Evolutionary conservation across 2,797 vertebrate genomes (phyloP), one percentile per base, ranked within the genome.

Genomic region (Glyptemys insculpta): DNA sequence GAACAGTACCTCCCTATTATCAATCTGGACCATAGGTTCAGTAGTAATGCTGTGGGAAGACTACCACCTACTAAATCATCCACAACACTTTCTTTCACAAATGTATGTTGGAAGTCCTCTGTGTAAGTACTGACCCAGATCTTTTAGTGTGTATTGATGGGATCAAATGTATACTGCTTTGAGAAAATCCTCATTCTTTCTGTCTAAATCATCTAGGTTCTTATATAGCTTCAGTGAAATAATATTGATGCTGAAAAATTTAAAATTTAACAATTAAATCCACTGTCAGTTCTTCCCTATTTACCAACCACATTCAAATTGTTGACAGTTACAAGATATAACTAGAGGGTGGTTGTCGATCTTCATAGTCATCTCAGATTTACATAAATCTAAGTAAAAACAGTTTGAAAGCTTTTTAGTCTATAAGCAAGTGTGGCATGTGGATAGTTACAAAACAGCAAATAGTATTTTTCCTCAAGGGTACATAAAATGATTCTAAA

Each of bases 401-500:
- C n/a, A 37, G 68, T 37, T 72, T 41, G n/a, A 41, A 74, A 59
- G 53, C 37, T 25, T 14, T 23, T 49, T 62, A 37, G 50, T 85
- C 57, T 81, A 74, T 84, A 74, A 88, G 84, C 52, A 88, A 79
- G 31, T 86, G 72, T 49, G 68, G 29, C 52, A 78, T 81, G 80
- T 53, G 23, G 59, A 47, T 62, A 65, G 56, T 62, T 86, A 68
- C 65, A 56, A 62, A 74, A 79, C 31, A 21, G 29, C 6, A 29
- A 57, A 16, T 53, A 57, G 31, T 79, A 56, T 44, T 49, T 87
- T 91, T 31, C 57, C 89, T 91, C 47, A 41, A 81, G 76, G 82
- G 91, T 92, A 94, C 93, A 91, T 65, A 88, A 87, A 92, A 96
- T 92, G 5, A 89, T 96, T 91, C 92, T 87, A 94, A 96, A 94